Evolutionary conservation across 2,888 invertebrate genomes (phyloP), one percentile per base, ranked within the genome.

Genomic region (Nymphalis urticae): DNA sequence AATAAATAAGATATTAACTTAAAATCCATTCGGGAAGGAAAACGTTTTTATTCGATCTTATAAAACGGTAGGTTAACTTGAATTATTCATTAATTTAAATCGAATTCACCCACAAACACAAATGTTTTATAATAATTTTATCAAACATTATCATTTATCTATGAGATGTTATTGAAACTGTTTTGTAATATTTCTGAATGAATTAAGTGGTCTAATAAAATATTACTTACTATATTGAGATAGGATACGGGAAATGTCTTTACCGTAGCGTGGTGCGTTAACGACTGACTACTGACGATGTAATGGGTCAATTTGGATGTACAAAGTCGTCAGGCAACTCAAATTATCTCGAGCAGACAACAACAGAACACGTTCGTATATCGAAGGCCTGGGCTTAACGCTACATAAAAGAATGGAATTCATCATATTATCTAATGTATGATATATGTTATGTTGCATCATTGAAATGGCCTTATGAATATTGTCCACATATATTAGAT

Each of bases 141-240:
- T n/a, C 7, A 56, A 21, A 21, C n/a, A 13, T 32, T 56, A 56
- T 32, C 8, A 32, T 17, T 17, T 27, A 16, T 32, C 32, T 9
- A n/a, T 10, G 6, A n/a, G n/a, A 16, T 8, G 7, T 56, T 16
- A 56, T 56, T 56, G 8, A 56, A 32, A n/a, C 4, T 32, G 10
- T 56, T 32, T 17, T 27, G 27, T 27, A 32, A 32, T 32, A 32
- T 4, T 0, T 56, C 6, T 32, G 21, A 32, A 53, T 9, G 3
- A 32, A 66, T 16, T 24, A 61, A 19, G 50, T 13, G 61, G 32
- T 42, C 58, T 50, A 59, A 64, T 58, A 62, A 61, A 48, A 63
- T 60, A 21, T 19, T 66, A 72, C 72, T 72, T 65, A 72, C 72
- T 58, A 61, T 51, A 19, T 48, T 17, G 13, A 62, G 36, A 62